A percentile compares a stretch with the other conserved stretches of the same genome.
Conservation (phyloP, 2,797 vertebrate species). For the Danio kyathit region DNA sequence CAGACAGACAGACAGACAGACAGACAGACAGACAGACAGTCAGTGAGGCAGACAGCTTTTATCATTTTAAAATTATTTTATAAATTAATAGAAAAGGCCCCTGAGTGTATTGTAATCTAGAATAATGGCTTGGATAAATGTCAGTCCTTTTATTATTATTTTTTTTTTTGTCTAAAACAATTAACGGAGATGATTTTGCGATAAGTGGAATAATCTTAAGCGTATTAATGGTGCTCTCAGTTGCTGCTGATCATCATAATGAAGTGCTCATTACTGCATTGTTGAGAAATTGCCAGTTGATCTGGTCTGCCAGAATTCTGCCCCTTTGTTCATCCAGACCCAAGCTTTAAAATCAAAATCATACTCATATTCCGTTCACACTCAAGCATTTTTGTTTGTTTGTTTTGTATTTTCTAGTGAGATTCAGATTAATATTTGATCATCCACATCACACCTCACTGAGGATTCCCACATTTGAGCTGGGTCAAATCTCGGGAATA, state of each 20-base stretch:
- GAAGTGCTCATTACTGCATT: background rate
- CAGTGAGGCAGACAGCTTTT: no score
- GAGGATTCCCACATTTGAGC: conserved; percentile 48
- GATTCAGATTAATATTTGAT: conserved; percentile 20
- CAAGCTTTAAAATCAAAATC: background rate
- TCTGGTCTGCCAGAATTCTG: background rate
- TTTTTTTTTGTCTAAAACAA: background rate
- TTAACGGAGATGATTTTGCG: background rate
- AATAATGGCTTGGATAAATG: background rate
- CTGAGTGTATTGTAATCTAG: background rate
- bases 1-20: no score
- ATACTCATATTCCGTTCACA: no score
- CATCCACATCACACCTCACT: conserved; percentile 26
- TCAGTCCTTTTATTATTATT: conserved; percentile 5
- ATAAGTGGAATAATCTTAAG: conserved; percentile 1
- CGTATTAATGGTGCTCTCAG: background rate
- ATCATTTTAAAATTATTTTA: no score
- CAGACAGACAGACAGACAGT: no score
- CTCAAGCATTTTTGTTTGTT: background rate
- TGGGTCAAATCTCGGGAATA: conserved; percentile 52
- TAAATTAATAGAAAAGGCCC: background rate
- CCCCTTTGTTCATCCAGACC: background rate
- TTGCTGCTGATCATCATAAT: conserved; percentile 20
- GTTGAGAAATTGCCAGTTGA: background rate
- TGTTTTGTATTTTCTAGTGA: background rate